Base-by-base conservation (phyloP, 2,888 invertebrate species). In the Axea sp. region DNA sequence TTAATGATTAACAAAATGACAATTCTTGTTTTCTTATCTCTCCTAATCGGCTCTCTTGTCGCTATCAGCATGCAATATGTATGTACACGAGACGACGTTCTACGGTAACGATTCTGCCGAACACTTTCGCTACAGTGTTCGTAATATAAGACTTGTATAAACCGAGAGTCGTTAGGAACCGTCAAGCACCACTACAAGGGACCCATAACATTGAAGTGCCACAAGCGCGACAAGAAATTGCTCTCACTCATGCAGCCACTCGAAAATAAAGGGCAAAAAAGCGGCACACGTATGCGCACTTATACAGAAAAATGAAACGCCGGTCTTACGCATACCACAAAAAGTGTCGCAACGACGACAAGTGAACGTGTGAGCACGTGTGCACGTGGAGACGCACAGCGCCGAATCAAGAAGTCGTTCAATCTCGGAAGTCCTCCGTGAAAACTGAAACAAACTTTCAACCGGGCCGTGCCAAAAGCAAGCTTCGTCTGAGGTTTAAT, bases 161-260 rank as follows among this genome's bases (percentile, higher is more conserved):
- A 53, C 62, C 57, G 35, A 57, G 57, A 64, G 72, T 72, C 65
- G 72, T 72, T 65, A 65, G 65, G 28, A 65, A 51, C 31, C 57
- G 65, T 51, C 51, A 53, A 72, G 72, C 59, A 65, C 17, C 55
- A 62, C 71, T 62, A 35, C 55, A 55, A 15, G 22, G 33, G 47
- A 72, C 31, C 60, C 60, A 51, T 67, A 67, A 67, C 60, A 53
- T 59, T 65, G 30, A 65, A 73, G 72, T 59, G 65, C 59, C 72
- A 53, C 62, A 35, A 64, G 71, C 59, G 72, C 68, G 65, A 74
- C 74, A 74, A 60, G 68, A 72, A 76, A 76, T 76, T 76, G 76
- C 76, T 74, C 72, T 74, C 69, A 49, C 71, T 47, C 59, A 72
- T 55, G 65, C 64, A 64, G 64, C 53, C 57, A 37, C 67, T 75